Base-by-base conservation (phyloP, 2,113 vertebrate species). In the Bubalus kerabau region DNA sequence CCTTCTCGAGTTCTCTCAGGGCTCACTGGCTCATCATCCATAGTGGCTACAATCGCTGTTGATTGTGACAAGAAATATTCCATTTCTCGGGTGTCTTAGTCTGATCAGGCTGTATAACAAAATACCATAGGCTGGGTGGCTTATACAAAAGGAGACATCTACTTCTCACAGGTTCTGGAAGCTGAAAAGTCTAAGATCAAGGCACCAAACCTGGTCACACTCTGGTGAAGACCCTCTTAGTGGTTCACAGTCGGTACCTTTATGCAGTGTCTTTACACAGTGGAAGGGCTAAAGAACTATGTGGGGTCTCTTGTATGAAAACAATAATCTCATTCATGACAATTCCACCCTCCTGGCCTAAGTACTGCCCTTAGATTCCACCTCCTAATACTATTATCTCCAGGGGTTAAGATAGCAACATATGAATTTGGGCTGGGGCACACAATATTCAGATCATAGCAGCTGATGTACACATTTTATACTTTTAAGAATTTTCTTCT, bases 121-220 rank as follows among this genome's bases (percentile, higher is more conserved):
- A 86, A 86, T 86, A 30, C 17, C 64, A 59, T 32, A 36, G 40
- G 26, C 64, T 86, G 15, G 2, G 13, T 57, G 30, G 5, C 16
- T 57, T 67, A 48, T 50, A 36, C 48, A 59, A 14, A 59, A 48
- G 7, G 10, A 76, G 40, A 30, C 26, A 59, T 81, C 23, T 59
- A 21, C 57, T 87, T 81, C 19, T 94, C 74, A 64, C 19, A 46
- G 11, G 50, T 64, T 94, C 48, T 64, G n/a, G 5, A 54, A 62
- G 26, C 57, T 88, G 46, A 9, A 6, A 94, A 28, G 19, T 54
- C 30, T 10, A 87, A 54, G 74, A 64, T 43, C 13, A 81, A 54
- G 57, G 17, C 11, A 0, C 14, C n/a, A 36, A 23, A 23, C 19
- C 14, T 67, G 59, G 36, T 23, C 28, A 26, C 2, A 0, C 6